Conservation (phyloP, 1,140 invertebrate species). For the Armadillidium nasatum region DNA sequence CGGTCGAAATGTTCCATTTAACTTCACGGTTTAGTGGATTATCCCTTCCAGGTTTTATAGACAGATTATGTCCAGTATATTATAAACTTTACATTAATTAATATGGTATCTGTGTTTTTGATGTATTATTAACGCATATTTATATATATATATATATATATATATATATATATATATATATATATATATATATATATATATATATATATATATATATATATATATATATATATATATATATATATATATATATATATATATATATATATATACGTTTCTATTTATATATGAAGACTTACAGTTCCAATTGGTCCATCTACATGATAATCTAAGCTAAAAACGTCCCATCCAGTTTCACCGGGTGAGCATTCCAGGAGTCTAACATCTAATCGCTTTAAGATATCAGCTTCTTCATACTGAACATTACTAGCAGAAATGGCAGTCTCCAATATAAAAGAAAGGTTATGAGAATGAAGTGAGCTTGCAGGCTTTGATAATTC, state of each 20-base stretch:
- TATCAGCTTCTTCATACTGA: constrained; percentile 86
- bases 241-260: neutral
- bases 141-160: too few species aligned
- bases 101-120: too few species aligned
- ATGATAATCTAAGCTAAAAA: constrained; percentile 88
- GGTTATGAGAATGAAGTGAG: constrained; percentile 78
- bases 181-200: too few species aligned
- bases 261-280: constrained; percentile 52
- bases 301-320: constrained; percentile 89
- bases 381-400: constrained; percentile 79
- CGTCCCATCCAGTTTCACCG: constrained; percentile 92
- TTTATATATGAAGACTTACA: constrained; percentile 50
- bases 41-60: too few species aligned
- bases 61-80: too few species aligned
- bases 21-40: too few species aligned
- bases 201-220: too few species aligned
- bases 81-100: too few species aligned
- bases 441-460: constrained; percentile 82
- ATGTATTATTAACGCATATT: too few species aligned
- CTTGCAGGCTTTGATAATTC: constrained; percentile 85
- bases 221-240: too few species aligned
- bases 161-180: too few species aligned
- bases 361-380: constrained; percentile 68
- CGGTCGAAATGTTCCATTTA: too few species aligned
- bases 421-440: constrained; percentile 91